Evolutionary conservation across 2,888 invertebrate genomes (phyloP), one percentile per base, ranked within the genome.

Genomic region (Atrina japonica): DNA sequence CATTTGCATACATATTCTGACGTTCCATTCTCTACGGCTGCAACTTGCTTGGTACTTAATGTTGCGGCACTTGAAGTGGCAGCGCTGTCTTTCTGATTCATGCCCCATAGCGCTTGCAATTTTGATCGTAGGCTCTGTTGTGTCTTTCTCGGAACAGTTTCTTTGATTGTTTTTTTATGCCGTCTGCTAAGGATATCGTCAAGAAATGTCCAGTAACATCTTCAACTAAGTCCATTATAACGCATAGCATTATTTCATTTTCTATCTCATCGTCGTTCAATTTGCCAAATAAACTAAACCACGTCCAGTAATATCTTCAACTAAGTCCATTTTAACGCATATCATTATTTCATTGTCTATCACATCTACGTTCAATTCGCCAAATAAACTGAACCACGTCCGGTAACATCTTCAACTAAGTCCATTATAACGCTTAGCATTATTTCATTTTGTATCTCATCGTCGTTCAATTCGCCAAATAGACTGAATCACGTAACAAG

Each of bases 141-240:
- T 27, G 50, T 63, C 21, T 63, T 41, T 27, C 63, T 50, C 16
- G 63, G 63, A 35, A 63, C 18, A 5, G 40, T 30, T 35, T 14
- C 43, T 63, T 63, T 63, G 23, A 63, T n/a, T n/a, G 52, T 3
- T 50, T 9, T 25, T 52, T 29, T 11, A 63, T 16, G 6, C 29
- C n/a, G 25, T 52, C 50, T 7, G 30, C 50, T 23, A 63, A 23
- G 7, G 63, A 18, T n/a, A 63, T 50, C n/a, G 30, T 50, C 11
- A 63, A 16, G 27, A 63, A 63, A 50, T 63, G 52, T 40, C 27
- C 63, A 7, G 50, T 52, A 16, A 63, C 21, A 21, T 50, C 63
- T 2, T 30, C 23, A 40, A 16, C 40, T 21, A 63, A 25, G 29
- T 63, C 50, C 30, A 52, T 41, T 25, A 63, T n/a, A n/a, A 63